phyloP scores from a whole-genome alignment of 2,888 invertebrate species.

The Atrina japonica region DNA sequence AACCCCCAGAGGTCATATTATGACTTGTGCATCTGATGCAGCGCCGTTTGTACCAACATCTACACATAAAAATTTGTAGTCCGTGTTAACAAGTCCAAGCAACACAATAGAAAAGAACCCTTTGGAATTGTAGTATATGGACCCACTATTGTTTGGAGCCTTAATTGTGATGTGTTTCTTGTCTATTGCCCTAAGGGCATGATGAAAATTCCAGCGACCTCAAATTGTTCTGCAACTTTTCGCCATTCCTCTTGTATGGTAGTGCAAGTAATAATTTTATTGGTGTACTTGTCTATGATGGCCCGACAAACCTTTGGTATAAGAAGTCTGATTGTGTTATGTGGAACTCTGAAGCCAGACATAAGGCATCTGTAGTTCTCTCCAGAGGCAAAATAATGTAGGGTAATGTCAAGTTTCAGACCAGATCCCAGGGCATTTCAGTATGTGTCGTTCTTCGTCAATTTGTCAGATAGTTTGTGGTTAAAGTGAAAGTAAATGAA shows the following conservation, averaged over 20 bases:
- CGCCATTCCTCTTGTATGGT: conserved; percentile 45
- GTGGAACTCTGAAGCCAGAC: conserved; percentile 20
- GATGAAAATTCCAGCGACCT: conserved; percentile 49
- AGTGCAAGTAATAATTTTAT: conserved; percentile 1
- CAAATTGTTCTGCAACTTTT: conserved; percentile 42
- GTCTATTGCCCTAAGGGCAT: conserved; percentile 57
- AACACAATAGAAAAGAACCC: conserved; percentile 51
- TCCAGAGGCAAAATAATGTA: conserved; percentile 4
- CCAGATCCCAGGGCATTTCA: neutral
- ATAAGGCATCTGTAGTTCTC: conserved; percentile 4
- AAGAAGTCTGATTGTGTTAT: conserved; percentile 8
- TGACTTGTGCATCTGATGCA: conserved; percentile 42
- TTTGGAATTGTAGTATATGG: conserved; percentile 55
- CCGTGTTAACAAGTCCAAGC: conserved; percentile 54
- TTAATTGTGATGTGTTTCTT: conserved; percentile 55
- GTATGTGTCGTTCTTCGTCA: neutral
- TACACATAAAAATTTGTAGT: conserved; percentile 58
- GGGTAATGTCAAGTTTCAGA: neutral
- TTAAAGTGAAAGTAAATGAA: too few relatives aligned
- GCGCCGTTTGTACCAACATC: conserved; percentile 39
- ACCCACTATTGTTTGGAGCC: conserved; percentile 36
- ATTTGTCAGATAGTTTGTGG: too few relatives aligned
- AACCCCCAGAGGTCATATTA: conserved; percentile 43
- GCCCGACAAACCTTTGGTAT: conserved; percentile 18
- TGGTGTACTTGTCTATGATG: conserved; percentile 3